These are phyloP conservation scores for Pedionomus torquatus DNA, from an alignment of 2,113 vertebrate species.

Conservation along the genomic window DNA sequence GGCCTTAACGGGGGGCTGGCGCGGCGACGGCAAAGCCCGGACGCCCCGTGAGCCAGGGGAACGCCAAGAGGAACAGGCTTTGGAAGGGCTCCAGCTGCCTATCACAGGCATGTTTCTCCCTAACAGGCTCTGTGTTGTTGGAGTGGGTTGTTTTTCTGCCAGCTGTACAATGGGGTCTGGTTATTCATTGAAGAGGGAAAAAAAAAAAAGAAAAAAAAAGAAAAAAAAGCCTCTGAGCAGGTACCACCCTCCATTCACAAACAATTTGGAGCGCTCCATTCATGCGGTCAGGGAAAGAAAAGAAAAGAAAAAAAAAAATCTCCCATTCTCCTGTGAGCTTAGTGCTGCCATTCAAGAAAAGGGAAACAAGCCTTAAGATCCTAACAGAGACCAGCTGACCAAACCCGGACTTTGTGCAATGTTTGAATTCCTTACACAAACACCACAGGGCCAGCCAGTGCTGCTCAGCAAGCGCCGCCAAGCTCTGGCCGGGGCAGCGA, in stretches of 20 bases:
- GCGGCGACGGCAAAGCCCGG: background rate
- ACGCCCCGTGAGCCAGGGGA: conserved; percentile 54
- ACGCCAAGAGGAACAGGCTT: conserved; percentile 71
- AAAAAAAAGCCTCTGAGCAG: conserved; percentile 60
- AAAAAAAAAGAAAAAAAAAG: background rate
- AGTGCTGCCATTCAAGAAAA: conserved; percentile 55
- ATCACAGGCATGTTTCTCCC: conserved; percentile 61
- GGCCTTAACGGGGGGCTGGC: conserved; percentile 46
- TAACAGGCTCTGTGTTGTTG: conserved; percentile 79
- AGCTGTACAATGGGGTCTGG: conserved; percentile 78
- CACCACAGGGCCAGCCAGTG: background rate
- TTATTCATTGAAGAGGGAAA: conserved; percentile 72
- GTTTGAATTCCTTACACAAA: conserved; percentile 77
- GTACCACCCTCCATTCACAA: conserved; percentile 83
- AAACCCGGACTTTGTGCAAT: conserved; percentile 26
- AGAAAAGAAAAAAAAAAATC: conserved; percentile 2
- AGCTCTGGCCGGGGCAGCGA: background rate
- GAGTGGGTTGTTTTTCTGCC: conserved; percentile 77
- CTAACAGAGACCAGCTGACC: conserved; percentile 75
- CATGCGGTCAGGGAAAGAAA: background rate
- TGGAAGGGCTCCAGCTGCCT: conserved; percentile 78
- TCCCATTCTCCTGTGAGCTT: conserved; percentile 46
- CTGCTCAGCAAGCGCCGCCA: background rate
- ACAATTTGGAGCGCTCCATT: conserved; percentile 79
- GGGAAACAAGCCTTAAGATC: conserved; percentile 62